Conservation (phyloP, 2,113 vertebrate species). For the Steatornis caripensis region DNA sequence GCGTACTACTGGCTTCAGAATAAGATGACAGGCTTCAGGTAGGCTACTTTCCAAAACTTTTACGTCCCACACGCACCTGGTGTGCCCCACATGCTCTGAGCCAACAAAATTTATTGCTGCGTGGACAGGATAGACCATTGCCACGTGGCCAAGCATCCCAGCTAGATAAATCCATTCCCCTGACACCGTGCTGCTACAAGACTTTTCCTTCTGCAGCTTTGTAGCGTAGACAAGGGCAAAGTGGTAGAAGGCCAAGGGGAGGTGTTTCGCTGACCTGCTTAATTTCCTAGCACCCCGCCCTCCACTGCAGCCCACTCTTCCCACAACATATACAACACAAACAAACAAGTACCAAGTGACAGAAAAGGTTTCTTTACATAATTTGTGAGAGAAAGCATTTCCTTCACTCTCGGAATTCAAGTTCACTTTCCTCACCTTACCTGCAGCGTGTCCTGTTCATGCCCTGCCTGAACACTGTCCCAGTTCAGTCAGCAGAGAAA, state of each 20-base stretch:
- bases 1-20: not conserved
- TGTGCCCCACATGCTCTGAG: fast-evolving
- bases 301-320: not conserved
- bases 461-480: not conserved
- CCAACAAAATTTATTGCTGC: not conserved
- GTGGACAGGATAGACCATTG: not conserved
- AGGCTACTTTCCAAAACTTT: not conserved
- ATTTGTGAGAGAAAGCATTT: not conserved
- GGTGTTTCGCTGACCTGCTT: not conserved
- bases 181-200: not conserved
- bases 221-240: not conserved
- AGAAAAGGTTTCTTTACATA: not conserved
- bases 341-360: not conserved
- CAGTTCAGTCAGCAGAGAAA: not conserved
- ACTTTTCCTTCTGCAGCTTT: not conserved
- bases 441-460: not conserved
- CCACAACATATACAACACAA: not conserved
- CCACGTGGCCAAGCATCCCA: not conserved
- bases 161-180: not conserved
- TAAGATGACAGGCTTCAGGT: not conserved
- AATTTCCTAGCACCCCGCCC: not conserved
- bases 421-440: not conserved
- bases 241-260: not conserved
- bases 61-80: not conserved
- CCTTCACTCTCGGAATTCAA: not conserved